Percentiles rank a stretch among this genome's conserved stretches.
Conservation (phyloP, 2,113 vertebrate genomes). For the Mixornis gularis region DNA sequence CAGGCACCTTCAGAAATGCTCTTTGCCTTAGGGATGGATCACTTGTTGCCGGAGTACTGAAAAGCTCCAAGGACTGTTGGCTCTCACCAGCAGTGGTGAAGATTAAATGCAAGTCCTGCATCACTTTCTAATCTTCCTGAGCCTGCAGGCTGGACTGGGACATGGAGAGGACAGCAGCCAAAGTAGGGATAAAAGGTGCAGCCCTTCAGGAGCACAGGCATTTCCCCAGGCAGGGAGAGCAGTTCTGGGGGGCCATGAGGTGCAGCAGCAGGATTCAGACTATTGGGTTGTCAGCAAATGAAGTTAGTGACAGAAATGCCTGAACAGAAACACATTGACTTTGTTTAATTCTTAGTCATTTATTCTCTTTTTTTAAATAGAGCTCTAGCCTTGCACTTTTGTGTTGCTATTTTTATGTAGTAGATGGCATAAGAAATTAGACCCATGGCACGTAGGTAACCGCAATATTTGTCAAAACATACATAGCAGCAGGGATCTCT, state of each 20-base stretch:
- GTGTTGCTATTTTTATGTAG: neutral
- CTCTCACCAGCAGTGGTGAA: neutral
- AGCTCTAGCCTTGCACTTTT: neutral
- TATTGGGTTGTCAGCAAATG: neutral
- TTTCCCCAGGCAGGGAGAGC: neutral
- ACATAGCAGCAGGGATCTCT: neutral
- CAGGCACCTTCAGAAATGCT: neutral
- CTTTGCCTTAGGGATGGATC: neutral
- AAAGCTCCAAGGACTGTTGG: neutral
- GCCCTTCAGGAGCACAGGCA: neutral
- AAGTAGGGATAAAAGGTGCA: neutral
- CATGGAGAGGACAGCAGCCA: fast-evolving
- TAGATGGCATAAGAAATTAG: neutral
- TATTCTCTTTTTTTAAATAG: neutral
- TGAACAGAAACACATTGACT: neutral
- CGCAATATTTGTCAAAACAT: neutral
- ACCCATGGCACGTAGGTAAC: neutral
- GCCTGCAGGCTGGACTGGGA: neutral
- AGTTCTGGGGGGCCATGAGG: neutral
- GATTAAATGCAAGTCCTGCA: neutral
- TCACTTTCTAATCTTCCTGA: neutral
- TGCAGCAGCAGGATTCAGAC: neutral
- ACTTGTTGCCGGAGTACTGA: neutral
- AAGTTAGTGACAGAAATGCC: neutral
- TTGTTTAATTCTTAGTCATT: neutral